Conservation (phyloP, 1,140 invertebrate genomes). For the Tetramorium parvispinum region DNA sequence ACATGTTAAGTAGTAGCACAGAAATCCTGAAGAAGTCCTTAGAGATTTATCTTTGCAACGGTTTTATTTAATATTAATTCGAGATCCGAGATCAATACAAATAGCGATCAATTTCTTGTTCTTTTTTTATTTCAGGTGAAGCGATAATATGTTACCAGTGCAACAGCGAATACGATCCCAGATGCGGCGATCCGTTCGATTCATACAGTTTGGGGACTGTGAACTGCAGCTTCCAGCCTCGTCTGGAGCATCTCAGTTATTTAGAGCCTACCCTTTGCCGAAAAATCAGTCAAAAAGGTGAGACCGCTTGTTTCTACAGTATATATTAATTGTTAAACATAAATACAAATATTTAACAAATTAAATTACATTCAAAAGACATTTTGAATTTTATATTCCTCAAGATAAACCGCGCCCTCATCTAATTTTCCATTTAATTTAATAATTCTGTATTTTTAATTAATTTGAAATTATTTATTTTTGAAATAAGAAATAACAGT, state of each 20-base stretch:
- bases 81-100: background rate
- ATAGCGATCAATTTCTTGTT: background rate
- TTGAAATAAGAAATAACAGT: background rate
- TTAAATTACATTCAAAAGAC: background rate
- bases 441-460: background rate
- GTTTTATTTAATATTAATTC: background rate
- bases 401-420: background rate
- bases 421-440: background rate
- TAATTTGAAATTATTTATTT: background rate
- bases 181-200: constrained; percentile 94
- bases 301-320: background rate
- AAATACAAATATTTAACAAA: background rate
- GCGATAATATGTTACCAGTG: constrained; percentile 92
- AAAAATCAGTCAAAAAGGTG: constrained; percentile 91
- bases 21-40: background rate
- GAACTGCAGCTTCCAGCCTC: constrained; percentile 92
- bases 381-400: background rate
- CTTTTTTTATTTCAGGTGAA: constrained; percentile 82
- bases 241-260: constrained; percentile 89
- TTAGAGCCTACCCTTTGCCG: constrained; percentile 90
- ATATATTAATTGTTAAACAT: no score
- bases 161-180: constrained; percentile 93
- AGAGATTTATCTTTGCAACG: background rate
- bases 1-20: background rate
- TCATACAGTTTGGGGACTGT: constrained; percentile 92